Percentiles rank a stretch among this genome's conserved stretches.
These are phyloP conservation scores for Drosophila kambysellisi DNA, from an alignment of 2,888 invertebrate species.

Conservation along the genomic window DNA sequence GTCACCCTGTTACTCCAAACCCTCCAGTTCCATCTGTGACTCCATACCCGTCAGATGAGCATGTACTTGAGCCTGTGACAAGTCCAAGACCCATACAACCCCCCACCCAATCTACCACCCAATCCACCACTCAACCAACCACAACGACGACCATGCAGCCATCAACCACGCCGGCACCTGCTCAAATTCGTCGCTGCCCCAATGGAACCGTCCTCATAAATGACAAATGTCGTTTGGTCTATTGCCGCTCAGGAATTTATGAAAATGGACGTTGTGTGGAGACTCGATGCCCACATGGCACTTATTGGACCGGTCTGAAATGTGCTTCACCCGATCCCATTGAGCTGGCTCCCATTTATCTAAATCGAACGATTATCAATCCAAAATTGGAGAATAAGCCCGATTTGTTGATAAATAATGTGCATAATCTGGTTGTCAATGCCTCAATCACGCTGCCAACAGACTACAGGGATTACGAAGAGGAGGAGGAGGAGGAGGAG, in stretches of 20 bases:
- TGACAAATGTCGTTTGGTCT: slow-evolving; percentile 66
- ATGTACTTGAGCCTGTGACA: not conserved
- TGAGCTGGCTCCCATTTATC: slow-evolving; percentile 44
- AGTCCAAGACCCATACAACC: not conserved
- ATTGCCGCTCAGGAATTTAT: slow-evolving; percentile 65
- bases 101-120: not conserved
- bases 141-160: slow-evolving; percentile 20
- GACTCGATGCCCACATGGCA: slow-evolving; percentile 69
- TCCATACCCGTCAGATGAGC: not conserved
- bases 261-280: slow-evolving; percentile 58
- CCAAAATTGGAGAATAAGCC: slow-evolving; percentile 37
- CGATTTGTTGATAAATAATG: slow-evolving; percentile 58
- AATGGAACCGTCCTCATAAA: slow-evolving; percentile 60
- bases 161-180: slow-evolving; percentile 33
- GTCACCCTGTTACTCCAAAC: slow-evolving; percentile 6
- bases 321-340: slow-evolving; percentile 59
- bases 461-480: slow-evolving; percentile 23
- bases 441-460: slow-evolving; percentile 45
- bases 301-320: slow-evolving; percentile 66
- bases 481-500: slow-evolving; percentile 16
- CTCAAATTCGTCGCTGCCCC: slow-evolving; percentile 54
- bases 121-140: not conserved
- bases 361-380: slow-evolving; percentile 48
- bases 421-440: slow-evolving; percentile 66
- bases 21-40: slow-evolving; percentile 1